Conservation (phyloP, 1,140 invertebrate genomes). For the Muscidifurax raptorellus region DNA sequence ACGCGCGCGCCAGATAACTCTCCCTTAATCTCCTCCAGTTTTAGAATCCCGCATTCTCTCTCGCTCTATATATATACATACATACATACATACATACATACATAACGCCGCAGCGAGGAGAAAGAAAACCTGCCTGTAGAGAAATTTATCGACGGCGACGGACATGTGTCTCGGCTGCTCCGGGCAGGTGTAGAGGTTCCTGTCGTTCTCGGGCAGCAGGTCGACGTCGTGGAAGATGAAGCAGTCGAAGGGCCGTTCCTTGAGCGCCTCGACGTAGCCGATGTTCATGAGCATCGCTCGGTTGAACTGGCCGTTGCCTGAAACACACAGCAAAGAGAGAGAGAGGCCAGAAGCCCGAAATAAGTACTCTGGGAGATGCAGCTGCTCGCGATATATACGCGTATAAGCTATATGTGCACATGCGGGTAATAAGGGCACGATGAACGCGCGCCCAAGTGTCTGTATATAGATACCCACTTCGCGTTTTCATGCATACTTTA, state of each 20-base stretch:
- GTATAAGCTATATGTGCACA: background rate
- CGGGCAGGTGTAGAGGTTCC: conserved; percentile 94
- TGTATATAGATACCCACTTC: background rate
- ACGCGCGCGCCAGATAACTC: background rate
- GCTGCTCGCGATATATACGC: background rate
- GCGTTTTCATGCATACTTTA: too few relatives aligned
- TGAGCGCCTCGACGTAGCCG: conserved; percentile 91
- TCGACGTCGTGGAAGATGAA: conserved; percentile 98
- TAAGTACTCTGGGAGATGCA: background rate
- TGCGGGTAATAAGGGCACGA: conserved; percentile 1
- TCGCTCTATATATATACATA: too few relatives aligned
- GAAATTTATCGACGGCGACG: conserved; percentile 92
- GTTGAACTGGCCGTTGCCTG: conserved; percentile 87
- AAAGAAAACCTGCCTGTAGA: conserved; percentile 81
- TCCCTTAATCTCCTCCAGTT: background rate
- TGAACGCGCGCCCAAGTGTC: background rate
- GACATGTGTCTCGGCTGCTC: conserved; percentile 96
- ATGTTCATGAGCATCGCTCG: conserved; percentile 96
- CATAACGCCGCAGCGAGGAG: too few relatives aligned
- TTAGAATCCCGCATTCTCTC: background rate
- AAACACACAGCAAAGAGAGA: conserved; percentile 49
- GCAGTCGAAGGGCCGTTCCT: conserved; percentile 87
- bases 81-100: too few relatives aligned
- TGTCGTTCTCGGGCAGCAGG: conserved; percentile 92
- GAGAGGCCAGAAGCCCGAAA: background rate